Evolutionary conservation across 92 coral and sea anemone species (phyloP).

Genomic region (Micromussa lordhowensis): DNA sequence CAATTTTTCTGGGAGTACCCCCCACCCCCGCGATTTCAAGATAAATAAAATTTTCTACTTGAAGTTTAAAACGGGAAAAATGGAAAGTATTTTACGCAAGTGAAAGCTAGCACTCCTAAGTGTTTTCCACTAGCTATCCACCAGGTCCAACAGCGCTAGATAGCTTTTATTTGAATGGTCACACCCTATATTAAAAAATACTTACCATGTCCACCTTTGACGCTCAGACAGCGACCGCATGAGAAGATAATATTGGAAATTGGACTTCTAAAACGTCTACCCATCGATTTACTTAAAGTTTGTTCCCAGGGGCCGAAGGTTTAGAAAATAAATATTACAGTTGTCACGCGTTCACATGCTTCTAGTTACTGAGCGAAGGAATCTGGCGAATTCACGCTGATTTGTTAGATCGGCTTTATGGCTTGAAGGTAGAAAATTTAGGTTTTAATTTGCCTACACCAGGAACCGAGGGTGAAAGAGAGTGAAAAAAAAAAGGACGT

Average conservation of each 20-base stretch:
- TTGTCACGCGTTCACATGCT: neutral
- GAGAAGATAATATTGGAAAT: neutral
- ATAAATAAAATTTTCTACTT: too few relatives aligned
- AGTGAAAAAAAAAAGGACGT: neutral
- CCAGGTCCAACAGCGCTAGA: neutral
- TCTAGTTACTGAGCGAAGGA: neutral
- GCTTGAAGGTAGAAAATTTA: neutral
- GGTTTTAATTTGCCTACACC: neutral
- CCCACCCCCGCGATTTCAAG: too few relatives aligned
- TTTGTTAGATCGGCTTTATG: neutral
- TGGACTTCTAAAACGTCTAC: neutral
- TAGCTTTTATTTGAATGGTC: neutral
- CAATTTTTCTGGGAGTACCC: too few relatives aligned
- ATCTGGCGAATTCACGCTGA: neutral
- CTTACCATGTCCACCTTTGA: neutral
- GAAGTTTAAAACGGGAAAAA: too few relatives aligned
- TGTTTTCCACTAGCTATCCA: too few relatives aligned
- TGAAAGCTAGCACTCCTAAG: too few relatives aligned
- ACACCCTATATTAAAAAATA: neutral
- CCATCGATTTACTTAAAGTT: neutral
- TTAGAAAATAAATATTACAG: neutral
- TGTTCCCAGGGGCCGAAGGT: neutral
- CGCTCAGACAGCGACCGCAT: neutral
- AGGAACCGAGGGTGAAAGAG: neutral
- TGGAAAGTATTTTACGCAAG: too few relatives aligned